Conservation (phyloP, 1,140 invertebrate species). For the Tetramorium parvispinum region DNA sequence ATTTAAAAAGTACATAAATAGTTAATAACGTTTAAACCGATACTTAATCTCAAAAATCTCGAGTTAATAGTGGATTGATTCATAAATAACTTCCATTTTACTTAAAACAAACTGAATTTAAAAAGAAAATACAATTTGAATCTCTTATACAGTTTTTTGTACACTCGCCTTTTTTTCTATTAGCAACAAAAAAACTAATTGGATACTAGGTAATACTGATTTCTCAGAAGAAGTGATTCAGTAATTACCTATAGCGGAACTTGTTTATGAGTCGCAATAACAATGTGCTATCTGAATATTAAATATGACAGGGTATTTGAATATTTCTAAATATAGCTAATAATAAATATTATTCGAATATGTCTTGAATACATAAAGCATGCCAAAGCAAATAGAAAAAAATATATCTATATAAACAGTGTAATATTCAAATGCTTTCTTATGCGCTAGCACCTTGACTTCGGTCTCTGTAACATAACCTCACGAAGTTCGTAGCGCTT, state of each 20-base stretch:
- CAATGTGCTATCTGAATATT: neutral
- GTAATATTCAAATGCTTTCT: neutral
- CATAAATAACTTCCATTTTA: too few species aligned
- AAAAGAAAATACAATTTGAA: too few species aligned
- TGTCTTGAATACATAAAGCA: neutral
- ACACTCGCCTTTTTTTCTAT: too few species aligned
- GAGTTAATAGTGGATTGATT: neutral
- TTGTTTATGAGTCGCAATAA: neutral
- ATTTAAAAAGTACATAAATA: neutral
- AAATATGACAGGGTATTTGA: neutral
- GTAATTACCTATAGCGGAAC: too few species aligned
- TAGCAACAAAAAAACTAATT: too few species aligned
- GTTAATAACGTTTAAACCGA: neutral
- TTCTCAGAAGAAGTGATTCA: too few species aligned
- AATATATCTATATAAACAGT: neutral
- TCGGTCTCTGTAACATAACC: conserved; percentile 26
- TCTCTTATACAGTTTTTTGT: too few species aligned
- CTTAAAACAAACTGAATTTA: too few species aligned
- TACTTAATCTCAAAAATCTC: neutral
- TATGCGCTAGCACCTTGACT: neutral
- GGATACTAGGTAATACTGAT: too few species aligned
- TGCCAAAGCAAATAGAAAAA: neutral
- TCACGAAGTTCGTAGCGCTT: neutral
- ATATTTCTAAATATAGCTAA: neutral
- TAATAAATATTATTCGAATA: neutral